A percentile compares a stretch with the other conserved stretches of the same genome.
These are phyloP conservation scores for Sterrhoptilus dennistouni DNA, from an alignment of 2,113 vertebrate genomes.

Conservation along the genomic window DNA sequence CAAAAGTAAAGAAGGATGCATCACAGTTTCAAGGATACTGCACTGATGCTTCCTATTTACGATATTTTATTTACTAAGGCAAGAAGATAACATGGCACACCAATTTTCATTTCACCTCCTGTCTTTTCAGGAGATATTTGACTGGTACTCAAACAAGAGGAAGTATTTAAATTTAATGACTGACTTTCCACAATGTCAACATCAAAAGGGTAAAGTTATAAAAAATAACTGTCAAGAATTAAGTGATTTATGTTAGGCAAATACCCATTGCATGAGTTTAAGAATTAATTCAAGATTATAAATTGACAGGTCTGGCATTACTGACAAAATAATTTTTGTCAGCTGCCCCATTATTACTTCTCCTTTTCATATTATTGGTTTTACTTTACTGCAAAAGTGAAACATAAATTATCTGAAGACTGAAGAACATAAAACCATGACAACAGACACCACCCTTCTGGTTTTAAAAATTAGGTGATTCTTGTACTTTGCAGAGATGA, in stretches of 20 bases:
- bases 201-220: not conserved
- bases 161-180: not conserved
- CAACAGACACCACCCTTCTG: not conserved
- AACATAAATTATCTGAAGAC: not conserved
- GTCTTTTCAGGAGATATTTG: not conserved
- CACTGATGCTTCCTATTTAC: not conserved
- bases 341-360: not conserved
- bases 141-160: not conserved
- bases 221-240: not conserved
- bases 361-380: not conserved
- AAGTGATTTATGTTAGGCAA: not conserved
- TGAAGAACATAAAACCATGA: not conserved
- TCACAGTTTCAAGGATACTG: not conserved
- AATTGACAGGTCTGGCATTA: not conserved
- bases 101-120: not conserved
- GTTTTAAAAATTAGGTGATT: not conserved
- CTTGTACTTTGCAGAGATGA: not conserved
- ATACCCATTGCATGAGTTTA: accelerated
- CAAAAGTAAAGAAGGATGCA: not conserved
- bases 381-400: not conserved
- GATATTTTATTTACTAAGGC: not conserved
- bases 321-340: not conserved
- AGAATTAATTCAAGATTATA: not conserved
- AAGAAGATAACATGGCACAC: not conserved
- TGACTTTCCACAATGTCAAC: not conserved